phyloP scores from a whole-genome alignment of 2,797 vertebrate species.

The Sphaeramia orbicularis region DNA sequence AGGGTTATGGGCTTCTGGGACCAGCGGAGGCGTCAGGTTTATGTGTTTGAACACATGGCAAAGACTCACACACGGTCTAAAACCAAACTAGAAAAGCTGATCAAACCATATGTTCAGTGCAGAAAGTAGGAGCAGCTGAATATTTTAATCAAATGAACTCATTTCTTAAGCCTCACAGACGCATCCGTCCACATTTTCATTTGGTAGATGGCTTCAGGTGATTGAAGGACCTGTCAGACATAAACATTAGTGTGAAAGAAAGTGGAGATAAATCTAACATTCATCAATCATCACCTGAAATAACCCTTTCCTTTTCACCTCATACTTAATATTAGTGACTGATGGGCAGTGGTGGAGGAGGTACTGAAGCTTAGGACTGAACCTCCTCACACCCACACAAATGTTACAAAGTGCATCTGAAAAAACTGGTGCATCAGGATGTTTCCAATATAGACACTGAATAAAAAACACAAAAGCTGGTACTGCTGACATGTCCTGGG shows the following conservation, averaged over 20 bases:
- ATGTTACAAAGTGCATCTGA: too few species aligned
- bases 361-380: too few species aligned
- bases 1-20: constrained; percentile 44
- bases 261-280: constrained; percentile 50
- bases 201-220: constrained; percentile 51
- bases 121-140: neutral
- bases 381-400: too few species aligned
- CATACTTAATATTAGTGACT: constrained; percentile 27
- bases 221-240: constrained; percentile 47
- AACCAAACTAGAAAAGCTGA: neutral
- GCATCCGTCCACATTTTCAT: constrained; percentile 60
- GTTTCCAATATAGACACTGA: too few species aligned
- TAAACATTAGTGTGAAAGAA: constrained; percentile 50
- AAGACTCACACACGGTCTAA: neutral
- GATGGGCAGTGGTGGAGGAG: too few species aligned
- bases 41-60: constrained; percentile 2
- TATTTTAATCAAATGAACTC: constrained; percentile 22
- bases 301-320: constrained; percentile 10
- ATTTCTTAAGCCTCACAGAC: constrained; percentile 19
- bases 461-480: too few species aligned
- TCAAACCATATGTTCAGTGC: neutral
- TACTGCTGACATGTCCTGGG: too few species aligned
- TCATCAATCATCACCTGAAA: constrained; percentile 48
- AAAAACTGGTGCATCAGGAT: too few species aligned
- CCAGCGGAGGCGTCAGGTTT: constrained; percentile 29